A percentile compares a stretch with the other conserved stretches of the same genome.
Conservation (phyloP, 2,888 invertebrate genomes). For the Drosophila lutescens region DNA sequence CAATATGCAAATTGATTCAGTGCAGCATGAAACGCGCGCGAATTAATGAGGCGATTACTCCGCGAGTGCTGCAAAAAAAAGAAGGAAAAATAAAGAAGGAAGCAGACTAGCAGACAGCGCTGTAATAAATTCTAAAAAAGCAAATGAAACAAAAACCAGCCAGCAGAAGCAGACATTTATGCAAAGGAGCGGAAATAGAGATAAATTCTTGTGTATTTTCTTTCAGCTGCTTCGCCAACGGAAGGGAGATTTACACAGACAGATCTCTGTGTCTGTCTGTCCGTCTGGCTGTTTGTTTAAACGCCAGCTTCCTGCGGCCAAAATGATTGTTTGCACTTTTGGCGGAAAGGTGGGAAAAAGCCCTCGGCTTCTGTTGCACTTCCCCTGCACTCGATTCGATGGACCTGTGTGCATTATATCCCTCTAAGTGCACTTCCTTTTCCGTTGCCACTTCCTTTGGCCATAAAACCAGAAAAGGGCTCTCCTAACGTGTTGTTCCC, state of each 20-base stretch:
- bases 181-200: conserved; percentile 80
- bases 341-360: conserved; percentile 43
- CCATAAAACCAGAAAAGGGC: conserved; percentile 27
- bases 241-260: conserved; percentile 77
- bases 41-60: conserved; percentile 81
- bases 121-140: conserved; percentile 67
- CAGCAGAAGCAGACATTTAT: conserved; percentile 58
- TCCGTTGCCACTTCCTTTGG: conserved; percentile 50
- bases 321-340: conserved; percentile 73
- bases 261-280: conserved; percentile 51
- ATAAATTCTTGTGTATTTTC: conserved; percentile 63
- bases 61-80: conserved; percentile 47
- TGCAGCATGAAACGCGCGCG: conserved; percentile 78
- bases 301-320: conserved; percentile 70
- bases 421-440: conserved; percentile 66
- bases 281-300: conserved; percentile 71
- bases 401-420: conserved; percentile 13
- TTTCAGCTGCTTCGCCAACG: conserved; percentile 58
- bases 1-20: conserved; percentile 78
- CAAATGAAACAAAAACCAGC: conserved; percentile 40
- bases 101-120: conserved; percentile 32
- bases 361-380: conserved; percentile 12
- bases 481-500: conserved; percentile 13
- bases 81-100: conserved; percentile 24
- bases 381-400: conserved; percentile 33